Base-by-base conservation (phyloP, 2,888 invertebrate species). In the Orthosia gothica region DNA sequence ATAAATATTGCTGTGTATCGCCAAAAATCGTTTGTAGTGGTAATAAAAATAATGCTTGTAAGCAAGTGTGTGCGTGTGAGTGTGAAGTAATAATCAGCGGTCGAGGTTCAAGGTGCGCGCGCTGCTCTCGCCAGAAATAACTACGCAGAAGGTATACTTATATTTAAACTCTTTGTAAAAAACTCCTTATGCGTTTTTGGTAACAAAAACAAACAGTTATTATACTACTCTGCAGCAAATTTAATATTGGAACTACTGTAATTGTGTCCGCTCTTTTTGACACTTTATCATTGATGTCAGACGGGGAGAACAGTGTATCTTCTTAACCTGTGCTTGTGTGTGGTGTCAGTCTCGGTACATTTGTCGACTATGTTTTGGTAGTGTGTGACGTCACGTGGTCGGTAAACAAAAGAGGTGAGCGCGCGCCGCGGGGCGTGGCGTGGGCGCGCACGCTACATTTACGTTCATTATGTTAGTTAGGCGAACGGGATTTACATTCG, bases 51-150 rank as follows among this genome's bases (percentile, higher is more conserved):
- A 47, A 18, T 73, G 55, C 13, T 47, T 23, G 50, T 45, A 54
- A 57, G 49, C 62, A 63, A 26, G 23, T 63, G 49, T 70, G n/a
- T 52, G 26, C 18, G 58, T 68, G 49, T 77, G 63, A 57, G 49
- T 50, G 62, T 80, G 65, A 67, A 74, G 75, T 71, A 71, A 82
- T 55, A 71, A 82, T 55, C 57, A 57, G 59, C 68, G 76, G 66
- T 81, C 76, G 84, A 81, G 77, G 82, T 81, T 82, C 82, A 81
- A 84, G 82, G 76, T 68, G 64, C 79, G 52, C 18, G 80, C 67
- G 57, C 20, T 47, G 49, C 20, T 3, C 47, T 45, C 5, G 18
- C 20, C 23, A 32, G 18, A 55, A 54, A 50, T 54, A 63, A 59
- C 20, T 47, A 55, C 47, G 18, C 50, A 55, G 54, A 74, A 63